These are phyloP conservation scores for Tokudaia muenninki DNA, from an alignment of 2,797 vertebrate genomes.

Conservation along the genomic window DNA sequence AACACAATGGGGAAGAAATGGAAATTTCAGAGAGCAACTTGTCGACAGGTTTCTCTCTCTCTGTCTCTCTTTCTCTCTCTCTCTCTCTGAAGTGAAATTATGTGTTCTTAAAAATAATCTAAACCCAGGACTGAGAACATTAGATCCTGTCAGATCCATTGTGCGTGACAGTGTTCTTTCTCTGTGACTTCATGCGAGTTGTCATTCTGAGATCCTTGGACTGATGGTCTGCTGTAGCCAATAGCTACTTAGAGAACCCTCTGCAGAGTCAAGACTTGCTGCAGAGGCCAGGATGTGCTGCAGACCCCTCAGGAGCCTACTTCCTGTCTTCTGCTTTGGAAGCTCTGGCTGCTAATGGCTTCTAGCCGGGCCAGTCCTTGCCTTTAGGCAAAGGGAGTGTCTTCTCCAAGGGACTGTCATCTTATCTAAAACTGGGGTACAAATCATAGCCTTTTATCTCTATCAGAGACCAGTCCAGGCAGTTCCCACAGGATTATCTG, in stretches of 20 bases:
- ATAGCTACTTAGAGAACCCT: not conserved
- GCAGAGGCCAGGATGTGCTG: not conserved
- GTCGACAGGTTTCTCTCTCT: not conserved
- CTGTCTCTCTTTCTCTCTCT: too few species aligned
- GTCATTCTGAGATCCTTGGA: conserved; percentile 33
- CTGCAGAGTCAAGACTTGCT: not conserved
- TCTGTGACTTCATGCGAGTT: not conserved
- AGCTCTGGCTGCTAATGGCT: not conserved
- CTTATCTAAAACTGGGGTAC: not conserved
- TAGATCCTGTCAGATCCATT: conserved; percentile 72
- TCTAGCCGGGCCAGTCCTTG: not conserved
- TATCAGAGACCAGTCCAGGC: not conserved
- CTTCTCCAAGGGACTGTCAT: not conserved
- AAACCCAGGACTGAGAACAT: conserved; percentile 71
- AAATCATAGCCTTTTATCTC: not conserved
- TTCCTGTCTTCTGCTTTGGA: not conserved
- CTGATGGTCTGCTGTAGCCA: not conserved
- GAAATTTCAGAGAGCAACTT: conserved; percentile 66
- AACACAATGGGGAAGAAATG: conserved; percentile 65
- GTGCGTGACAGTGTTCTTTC: conserved; percentile 48
- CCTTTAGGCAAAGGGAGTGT: not conserved
- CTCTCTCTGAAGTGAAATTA: conserved; percentile 54
- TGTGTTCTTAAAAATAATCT: conserved; percentile 74
- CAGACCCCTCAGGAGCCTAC: not conserved
- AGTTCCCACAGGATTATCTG: not conserved